Percentiles rank a stretch among this genome's conserved stretches.
phyloP scores from a whole-genome alignment of 2,888 invertebrate genomes.

The Watsonalla cultraria region DNA sequence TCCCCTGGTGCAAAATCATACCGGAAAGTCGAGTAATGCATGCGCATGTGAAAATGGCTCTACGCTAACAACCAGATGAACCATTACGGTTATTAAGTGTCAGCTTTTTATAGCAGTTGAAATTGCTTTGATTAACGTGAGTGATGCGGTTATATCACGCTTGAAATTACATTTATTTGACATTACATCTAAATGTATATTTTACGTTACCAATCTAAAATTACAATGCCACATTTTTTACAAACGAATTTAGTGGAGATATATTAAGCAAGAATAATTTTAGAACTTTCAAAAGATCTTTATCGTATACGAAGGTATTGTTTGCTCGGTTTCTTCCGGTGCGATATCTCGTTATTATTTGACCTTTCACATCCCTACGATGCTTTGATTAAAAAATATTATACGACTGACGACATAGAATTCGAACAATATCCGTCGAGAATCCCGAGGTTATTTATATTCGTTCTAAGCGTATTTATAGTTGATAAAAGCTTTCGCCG shows the following conservation, averaged over 20 bases:
- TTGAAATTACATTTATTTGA: background rate
- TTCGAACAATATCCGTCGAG: background rate
- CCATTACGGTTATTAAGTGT: background rate
- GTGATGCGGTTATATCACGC: background rate
- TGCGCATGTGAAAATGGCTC: background rate
- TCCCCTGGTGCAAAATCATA: constrained; percentile 15
- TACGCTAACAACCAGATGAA: background rate
- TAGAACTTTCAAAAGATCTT: constrained; percentile 16
- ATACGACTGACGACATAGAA: background rate
- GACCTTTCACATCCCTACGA: constrained; percentile 1
- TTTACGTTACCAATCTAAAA: too few species aligned
- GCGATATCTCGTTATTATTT: constrained; percentile 7
- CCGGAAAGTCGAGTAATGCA: constrained; percentile 7
- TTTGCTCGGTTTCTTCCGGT: constrained; percentile 25
- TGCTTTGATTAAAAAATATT: background rate
- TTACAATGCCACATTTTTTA: too few species aligned
- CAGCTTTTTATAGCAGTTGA: background rate
- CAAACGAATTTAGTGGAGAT: constrained; percentile 6
- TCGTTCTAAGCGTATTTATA: too few species aligned
- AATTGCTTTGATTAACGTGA: background rate
- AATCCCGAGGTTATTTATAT: background rate
- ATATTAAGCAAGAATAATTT: constrained; percentile 14
- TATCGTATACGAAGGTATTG: constrained; percentile 27
- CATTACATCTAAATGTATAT: constrained; percentile 7
- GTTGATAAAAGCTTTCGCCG: too few species aligned